Percentiles rank a stretch among this genome's conserved stretches.
Conservation (phyloP, 2,888 invertebrate species). For the Euproctis similis region DNA sequence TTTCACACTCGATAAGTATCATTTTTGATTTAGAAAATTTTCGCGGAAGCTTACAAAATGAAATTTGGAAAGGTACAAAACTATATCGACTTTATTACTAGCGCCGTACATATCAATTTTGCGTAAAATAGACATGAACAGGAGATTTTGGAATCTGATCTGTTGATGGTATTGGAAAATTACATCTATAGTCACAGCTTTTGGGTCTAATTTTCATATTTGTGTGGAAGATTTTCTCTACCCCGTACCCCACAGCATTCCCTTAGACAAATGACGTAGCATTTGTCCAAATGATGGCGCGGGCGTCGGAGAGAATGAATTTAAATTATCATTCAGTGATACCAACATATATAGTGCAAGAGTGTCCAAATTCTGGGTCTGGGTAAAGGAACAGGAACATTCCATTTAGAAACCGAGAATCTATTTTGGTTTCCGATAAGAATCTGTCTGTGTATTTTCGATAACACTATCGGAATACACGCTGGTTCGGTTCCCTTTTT, state of each 20-base stretch:
- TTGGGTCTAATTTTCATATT: conserved; percentile 37
- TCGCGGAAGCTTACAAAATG: conserved; percentile 67
- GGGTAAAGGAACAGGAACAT: conserved; percentile 35
- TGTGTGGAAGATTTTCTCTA: conserved; percentile 26
- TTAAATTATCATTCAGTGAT: conserved; percentile 77
- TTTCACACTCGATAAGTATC: conserved; percentile 46
- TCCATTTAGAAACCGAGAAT: conserved; percentile 21
- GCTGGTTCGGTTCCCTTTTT: neutral
- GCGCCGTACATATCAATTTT: conserved; percentile 40
- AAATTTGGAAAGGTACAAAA: conserved; percentile 38
- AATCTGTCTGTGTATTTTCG: conserved; percentile 12
- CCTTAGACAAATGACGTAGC: conserved; percentile 74
- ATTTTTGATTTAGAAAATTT: conserved; percentile 57
- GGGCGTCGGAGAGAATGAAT: conserved; percentile 77
- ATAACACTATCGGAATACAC: too few species aligned
- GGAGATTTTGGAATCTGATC: conserved; percentile 64
- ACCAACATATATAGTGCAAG: conserved; percentile 62
- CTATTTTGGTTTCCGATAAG: too few species aligned
- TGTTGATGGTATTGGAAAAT: conserved; percentile 31
- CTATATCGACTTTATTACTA: conserved; percentile 41
- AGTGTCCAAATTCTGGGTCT: conserved; percentile 57
- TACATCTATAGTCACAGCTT: conserved; percentile 24
- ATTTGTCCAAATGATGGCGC: conserved; percentile 78
- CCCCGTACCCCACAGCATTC: conserved; percentile 47
- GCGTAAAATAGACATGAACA: conserved; percentile 36